Conservation (phyloP, 2,113 vertebrate genomes). For the Syngnathus floridae region DNA sequence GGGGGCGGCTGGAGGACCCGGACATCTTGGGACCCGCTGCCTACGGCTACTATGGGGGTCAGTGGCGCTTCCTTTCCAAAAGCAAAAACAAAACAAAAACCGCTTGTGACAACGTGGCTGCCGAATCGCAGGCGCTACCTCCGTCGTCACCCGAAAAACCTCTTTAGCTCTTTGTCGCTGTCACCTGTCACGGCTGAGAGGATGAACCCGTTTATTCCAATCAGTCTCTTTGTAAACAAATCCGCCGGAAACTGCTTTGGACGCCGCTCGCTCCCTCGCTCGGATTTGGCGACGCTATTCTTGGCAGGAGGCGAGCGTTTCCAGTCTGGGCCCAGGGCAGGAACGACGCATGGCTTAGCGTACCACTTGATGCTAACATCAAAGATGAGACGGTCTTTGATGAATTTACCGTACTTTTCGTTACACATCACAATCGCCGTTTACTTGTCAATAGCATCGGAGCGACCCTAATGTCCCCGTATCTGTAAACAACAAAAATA, state of each 20-base stretch:
- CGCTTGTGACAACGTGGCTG: neutral
- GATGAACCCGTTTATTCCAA: neutral
- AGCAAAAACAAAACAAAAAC: neutral
- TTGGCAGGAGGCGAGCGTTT: too few species aligned
- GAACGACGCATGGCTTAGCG: too few species aligned
- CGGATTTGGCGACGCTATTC: too few species aligned
- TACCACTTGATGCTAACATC: neutral
- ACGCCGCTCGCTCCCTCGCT: too few species aligned
- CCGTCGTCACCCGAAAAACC: neutral
- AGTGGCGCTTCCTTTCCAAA: slow-evolving; percentile 6
- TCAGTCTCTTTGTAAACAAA: slow-evolving; percentile 10
- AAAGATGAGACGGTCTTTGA: neutral
- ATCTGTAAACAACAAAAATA: neutral
- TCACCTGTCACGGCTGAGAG: slow-evolving; percentile 1
- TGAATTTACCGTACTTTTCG: neutral
- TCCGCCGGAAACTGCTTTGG: neutral
- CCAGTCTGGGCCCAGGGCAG: too few species aligned
- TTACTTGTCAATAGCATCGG: neutral
- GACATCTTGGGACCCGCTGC: slow-evolving; percentile 89
- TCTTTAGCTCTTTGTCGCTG: neutral
- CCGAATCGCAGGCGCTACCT: neutral
- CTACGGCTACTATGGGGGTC: slow-evolving; percentile 96
- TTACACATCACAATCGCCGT: too few species aligned
- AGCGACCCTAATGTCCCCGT: neutral
- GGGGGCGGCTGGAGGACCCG: slow-evolving; percentile 87